Conservation (phyloP, 2,113 vertebrate species). For the Psettodes erumei region DNA sequence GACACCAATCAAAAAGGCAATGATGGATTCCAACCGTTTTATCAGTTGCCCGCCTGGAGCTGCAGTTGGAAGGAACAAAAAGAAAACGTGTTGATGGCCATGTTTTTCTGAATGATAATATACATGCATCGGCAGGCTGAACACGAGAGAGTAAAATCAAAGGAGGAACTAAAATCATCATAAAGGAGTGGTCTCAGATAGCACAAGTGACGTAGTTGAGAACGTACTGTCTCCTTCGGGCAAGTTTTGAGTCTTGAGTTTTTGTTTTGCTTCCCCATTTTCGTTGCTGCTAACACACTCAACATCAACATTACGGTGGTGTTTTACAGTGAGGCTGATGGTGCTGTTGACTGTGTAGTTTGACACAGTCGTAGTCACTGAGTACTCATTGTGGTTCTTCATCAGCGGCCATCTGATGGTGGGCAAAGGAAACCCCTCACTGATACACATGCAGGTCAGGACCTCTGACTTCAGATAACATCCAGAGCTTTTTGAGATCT, state of each 20-base stretch:
- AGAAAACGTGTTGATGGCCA: not conserved
- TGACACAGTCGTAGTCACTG: conserved; percentile 14
- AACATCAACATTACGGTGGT: not conserved
- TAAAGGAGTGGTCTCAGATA: not conserved
- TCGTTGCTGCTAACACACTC: conserved; percentile 56
- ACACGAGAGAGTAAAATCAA: not conserved
- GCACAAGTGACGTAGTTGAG: not conserved
- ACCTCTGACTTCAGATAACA: conserved; percentile 22
- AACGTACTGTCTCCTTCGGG: not conserved
- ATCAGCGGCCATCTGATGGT: conserved; percentile 58
- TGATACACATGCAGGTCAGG: conserved; percentile 65
- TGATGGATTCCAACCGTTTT: not conserved
- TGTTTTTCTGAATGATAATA: not conserved
- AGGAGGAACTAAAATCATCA: not conserved
- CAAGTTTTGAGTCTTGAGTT: not conserved
- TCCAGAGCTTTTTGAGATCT: conserved; percentile 26
- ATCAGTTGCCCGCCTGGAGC: fast-evolving
- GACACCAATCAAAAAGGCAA: conserved; percentile 64
- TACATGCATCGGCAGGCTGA: not conserved
- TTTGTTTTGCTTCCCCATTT: conserved; percentile 24
- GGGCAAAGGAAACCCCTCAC: conserved; percentile 54
- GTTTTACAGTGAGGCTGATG: conserved; percentile 1
- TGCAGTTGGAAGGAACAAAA: not conserved
- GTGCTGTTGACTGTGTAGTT: conserved; percentile 54
- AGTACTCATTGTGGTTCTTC: conserved; percentile 14